Conservation (phyloP, 1,140 invertebrate species). For the Araneus ventricosus region DNA sequence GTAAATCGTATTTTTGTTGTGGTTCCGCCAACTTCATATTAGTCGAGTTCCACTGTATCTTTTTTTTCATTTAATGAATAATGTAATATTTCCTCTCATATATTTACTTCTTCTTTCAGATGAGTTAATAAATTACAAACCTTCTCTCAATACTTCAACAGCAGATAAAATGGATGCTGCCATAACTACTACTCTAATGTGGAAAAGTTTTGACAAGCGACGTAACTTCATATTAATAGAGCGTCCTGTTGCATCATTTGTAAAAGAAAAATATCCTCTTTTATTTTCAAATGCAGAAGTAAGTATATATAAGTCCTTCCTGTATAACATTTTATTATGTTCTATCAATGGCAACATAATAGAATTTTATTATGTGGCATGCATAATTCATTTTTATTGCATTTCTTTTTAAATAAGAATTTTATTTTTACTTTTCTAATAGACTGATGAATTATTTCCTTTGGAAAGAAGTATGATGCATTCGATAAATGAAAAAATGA, state of each 20-base stretch:
- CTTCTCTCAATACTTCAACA: not conserved
- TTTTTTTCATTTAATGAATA: not conserved
- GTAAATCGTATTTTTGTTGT: no score
- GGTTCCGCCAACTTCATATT: no score
- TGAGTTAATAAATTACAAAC: not conserved
- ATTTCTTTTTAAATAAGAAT: no score
- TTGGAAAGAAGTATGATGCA: no score
- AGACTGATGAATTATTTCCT: no score
- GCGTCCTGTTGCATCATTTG: not conserved
- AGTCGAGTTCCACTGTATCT: no score
- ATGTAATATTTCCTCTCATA: not conserved
- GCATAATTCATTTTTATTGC: no score
- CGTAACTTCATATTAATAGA: constrained; percentile 13
- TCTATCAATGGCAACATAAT: no score
- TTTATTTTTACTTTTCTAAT: no score
- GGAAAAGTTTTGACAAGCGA: constrained; percentile 7
- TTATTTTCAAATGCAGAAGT: constrained; percentile 31
- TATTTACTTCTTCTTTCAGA: not conserved
- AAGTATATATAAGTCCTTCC: not conserved
- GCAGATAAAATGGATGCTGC: constrained; percentile 7
- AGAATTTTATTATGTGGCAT: no score
- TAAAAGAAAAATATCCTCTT: constrained; percentile 51
- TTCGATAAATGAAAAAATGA: no score
- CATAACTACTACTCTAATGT: constrained; percentile 25
- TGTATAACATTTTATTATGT: no score